Evolutionary conservation across 2,797 vertebrate species (phyloP), one percentile per base, ranked within the genome.

Genomic region (Leuciscus waleckii): DNA sequence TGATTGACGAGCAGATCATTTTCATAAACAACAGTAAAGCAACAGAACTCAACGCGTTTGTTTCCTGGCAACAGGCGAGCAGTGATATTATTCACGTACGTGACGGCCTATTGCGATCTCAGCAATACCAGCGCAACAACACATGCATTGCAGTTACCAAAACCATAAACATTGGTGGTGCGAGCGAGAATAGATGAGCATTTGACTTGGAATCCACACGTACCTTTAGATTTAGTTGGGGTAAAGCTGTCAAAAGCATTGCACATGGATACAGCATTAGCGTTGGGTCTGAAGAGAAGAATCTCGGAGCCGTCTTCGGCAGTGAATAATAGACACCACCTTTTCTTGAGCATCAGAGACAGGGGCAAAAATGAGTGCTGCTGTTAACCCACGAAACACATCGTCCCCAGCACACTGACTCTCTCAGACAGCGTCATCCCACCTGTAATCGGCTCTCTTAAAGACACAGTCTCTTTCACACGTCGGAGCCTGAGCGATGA

Each of bases 391-490:
- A 79, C 61, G 58, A 75, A 87, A 88, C 75, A 51, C 85, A 85
- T 79, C 84, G 68, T 85, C 77, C 77, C 79, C 61, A 61, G 65
- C 88, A 86, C 92, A 81, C 76, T 17, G 71, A 91, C 93, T 91
- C 94, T 93, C 90, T 91, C 92, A 91, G 90, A 92, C 92, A 70
- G 90, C 91, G 91, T 94, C 91, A 94, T 92, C 94, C 86, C 88
- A 91, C 89, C 89, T 90, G 89, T 89, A 88, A 80, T 84, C 79
- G 81, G 56, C 75, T 74, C 67, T 86, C 89, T 90, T 90, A 90
- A 89, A 90, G 90, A 77, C 63, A 89, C 86, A 87, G 83, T 51
- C 84, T 46, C 54, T 73, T 86, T 41, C 35, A 67, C 23, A 32
- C 79, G 67, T 49, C 19, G 13, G 39, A 19, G 63, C 8, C 32